A percentile compares a stretch with the other conserved stretches of the same genome.
These are phyloP conservation scores for Gambelia wislizenii DNA, from an alignment of 2,797 vertebrate genomes.

Conservation along the genomic window DNA sequence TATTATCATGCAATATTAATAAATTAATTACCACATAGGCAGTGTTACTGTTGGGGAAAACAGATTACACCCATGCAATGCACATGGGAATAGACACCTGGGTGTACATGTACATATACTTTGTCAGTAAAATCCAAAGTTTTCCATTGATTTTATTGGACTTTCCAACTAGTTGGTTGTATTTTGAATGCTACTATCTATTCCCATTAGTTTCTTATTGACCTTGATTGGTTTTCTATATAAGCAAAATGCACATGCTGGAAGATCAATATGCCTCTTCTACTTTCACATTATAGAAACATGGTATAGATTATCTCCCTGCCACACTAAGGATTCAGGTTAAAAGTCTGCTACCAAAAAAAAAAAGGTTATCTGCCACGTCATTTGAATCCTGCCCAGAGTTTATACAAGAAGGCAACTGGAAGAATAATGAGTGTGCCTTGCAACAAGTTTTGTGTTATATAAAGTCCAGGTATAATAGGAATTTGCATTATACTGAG, in stretches of 20 bases:
- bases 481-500: background rate
- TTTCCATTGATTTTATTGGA: slow-evolving; percentile 38
- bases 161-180: background rate
- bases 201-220: background rate
- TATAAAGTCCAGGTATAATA: background rate
- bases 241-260: slow-evolving; percentile 56
- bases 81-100: no score
- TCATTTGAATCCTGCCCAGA: slow-evolving; percentile 24
- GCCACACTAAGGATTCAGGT: slow-evolving; percentile 50
- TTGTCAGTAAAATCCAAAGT: background rate
- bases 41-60: background rate
- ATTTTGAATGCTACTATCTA: slow-evolving; percentile 21
- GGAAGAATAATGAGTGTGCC: background rate
- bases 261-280: slow-evolving; percentile 63
- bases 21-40: background rate
- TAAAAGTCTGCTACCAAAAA: slow-evolving; percentile 55
- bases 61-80: no score
- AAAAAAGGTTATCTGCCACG: slow-evolving; percentile 30
- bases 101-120: background rate
- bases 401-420: background rate
- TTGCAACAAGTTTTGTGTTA: background rate
- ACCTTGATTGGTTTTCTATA: slow-evolving; percentile 47
- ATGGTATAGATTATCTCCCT: slow-evolving; percentile 35
- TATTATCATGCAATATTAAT: background rate
- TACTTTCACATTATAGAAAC: slow-evolving; percentile 65